Evolutionary conservation across 1,140 invertebrate genomes (phyloP).

Genomic region (Neuroterus valhalla): DNA sequence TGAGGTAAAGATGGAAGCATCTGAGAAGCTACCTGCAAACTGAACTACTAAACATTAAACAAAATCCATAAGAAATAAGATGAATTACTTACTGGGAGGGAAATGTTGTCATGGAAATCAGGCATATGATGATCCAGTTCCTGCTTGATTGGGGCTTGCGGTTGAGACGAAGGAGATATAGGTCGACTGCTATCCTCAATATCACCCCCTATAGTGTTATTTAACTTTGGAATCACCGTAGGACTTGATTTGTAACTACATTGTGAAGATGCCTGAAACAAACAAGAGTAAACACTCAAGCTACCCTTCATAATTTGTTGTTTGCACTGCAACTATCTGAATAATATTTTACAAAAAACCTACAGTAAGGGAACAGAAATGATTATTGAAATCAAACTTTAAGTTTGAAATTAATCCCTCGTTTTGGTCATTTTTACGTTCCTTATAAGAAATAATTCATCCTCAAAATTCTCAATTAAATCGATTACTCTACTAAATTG

Average conservation of each 20-base stretch:
- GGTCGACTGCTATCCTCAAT: slow-evolving; percentile 77
- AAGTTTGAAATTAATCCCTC: background rate
- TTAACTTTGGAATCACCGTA: slow-evolving; percentile 78
- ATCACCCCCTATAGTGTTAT: slow-evolving; percentile 78
- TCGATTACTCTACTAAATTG: background rate
- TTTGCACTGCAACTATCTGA: no score
- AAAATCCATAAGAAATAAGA: background rate
- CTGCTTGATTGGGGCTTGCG: slow-evolving; percentile 79
- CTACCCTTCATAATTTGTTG: background rate
- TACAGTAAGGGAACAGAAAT: no score
- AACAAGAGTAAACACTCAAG: slow-evolving; percentile 39
- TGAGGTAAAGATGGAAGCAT: no score
- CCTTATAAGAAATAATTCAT: background rate
- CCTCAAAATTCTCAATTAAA: background rate
- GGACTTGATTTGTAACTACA: slow-evolving; percentile 80
- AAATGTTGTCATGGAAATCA: slow-evolving; percentile 74
- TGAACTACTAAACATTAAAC: background rate
- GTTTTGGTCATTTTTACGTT: background rate
- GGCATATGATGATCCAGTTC: slow-evolving; percentile 76
- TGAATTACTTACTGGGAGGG: slow-evolving; percentile 69
- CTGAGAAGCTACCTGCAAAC: background rate
- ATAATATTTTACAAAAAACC: no score
- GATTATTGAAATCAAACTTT: background rate
- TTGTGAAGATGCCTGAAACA: slow-evolving; percentile 76
- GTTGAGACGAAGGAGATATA: slow-evolving; percentile 75